Conservation (phyloP, 2,888 invertebrate genomes). For the Xylota sylvarum region DNA sequence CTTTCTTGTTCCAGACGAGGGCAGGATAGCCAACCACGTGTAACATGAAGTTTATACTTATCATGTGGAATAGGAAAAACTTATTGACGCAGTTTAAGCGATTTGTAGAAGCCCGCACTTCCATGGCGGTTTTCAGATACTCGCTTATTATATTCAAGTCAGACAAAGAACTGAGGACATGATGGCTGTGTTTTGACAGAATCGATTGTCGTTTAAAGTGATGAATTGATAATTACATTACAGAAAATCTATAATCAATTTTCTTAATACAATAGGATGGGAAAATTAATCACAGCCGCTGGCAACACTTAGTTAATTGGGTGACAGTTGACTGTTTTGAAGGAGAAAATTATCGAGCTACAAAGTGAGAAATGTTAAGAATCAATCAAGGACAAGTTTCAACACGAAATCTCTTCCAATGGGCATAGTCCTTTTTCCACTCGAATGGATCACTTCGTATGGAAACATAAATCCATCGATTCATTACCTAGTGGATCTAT, state of each 20-base stretch:
- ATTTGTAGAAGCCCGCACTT: background rate
- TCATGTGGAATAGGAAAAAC: background rate
- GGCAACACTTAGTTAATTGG: no score
- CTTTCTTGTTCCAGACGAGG: background rate
- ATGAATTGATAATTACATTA: background rate
- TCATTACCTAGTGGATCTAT: no score
- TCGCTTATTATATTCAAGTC: background rate
- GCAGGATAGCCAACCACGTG: background rate
- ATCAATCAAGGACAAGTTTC: no score
- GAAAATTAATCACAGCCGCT: no score
- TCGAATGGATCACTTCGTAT: no score
- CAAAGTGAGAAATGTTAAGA: no score
- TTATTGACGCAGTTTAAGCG: constrained; percentile 1
- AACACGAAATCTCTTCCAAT: no score
- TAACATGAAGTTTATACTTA: background rate
- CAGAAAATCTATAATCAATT: background rate
- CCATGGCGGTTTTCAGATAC: background rate
- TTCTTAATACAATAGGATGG: background rate
- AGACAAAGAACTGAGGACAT: background rate
- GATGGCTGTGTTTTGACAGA: background rate
- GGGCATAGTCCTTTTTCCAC: no score
- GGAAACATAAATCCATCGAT: no score
- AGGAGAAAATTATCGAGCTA: no score
- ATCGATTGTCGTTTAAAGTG: background rate
- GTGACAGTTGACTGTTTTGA: no score